Conservation (phyloP, 2,888 invertebrate species). For the Apodemia mormo region DNA sequence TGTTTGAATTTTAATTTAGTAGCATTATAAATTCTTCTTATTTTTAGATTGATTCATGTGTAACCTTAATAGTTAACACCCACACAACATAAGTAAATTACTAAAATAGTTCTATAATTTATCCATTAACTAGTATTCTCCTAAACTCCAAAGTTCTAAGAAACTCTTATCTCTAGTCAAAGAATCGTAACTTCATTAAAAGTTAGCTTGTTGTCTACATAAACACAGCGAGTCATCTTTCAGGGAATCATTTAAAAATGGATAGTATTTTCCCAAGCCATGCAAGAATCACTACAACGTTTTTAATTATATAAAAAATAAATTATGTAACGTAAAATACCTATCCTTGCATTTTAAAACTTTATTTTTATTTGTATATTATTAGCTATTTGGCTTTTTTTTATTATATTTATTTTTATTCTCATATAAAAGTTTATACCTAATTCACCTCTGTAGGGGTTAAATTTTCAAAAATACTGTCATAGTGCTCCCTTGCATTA, state of each 20-base stretch:
- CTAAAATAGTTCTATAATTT: background rate
- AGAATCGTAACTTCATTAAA: conserved; percentile 78
- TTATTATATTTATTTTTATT: no score
- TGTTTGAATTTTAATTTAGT: no score
- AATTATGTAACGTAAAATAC: background rate
- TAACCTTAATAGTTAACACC: no score
- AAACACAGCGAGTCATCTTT: conserved; percentile 58
- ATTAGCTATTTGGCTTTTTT: no score
- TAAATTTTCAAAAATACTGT: no score
- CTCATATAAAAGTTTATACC: no score
- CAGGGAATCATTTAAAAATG: conserved; percentile 79
- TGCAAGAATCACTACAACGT: background rate
- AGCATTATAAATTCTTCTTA: no score
- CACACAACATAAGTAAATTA: no score
- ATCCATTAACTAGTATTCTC: background rate
- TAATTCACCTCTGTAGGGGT: background rate
- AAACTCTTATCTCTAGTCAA: conserved; percentile 51
- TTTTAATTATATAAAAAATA: background rate
- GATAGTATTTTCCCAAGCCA: conserved; percentile 65
- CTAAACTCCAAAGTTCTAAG: background rate
- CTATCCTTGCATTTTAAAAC: background rate
- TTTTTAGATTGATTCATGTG: no score
- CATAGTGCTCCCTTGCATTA: no score
- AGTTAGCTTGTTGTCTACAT: conserved; percentile 73
- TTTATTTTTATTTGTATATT: no score